Evolutionary conservation across 2,797 vertebrate species (phyloP).

Genomic region (Mormyrops boulengeri): DNA sequence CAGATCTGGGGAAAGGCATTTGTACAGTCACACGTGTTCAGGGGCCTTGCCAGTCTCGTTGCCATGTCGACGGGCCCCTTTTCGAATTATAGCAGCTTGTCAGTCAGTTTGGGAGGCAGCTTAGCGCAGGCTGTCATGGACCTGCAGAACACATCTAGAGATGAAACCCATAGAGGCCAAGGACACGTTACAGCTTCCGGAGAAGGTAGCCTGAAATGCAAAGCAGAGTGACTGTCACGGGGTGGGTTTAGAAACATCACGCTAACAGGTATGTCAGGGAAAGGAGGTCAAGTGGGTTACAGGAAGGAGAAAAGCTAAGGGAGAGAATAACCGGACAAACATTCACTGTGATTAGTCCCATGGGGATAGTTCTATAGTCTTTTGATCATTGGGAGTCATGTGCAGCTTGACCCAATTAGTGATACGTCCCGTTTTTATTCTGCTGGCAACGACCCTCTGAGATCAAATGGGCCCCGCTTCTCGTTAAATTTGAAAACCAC

Average conservation of each 20-base stretch:
- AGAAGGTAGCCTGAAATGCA: neutral
- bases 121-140: neutral
- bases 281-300: neutral
- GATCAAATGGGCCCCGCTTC: neutral
- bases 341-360: neutral
- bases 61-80: neutral
- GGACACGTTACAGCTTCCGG: neutral
- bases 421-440: neutral
- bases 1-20: neutral
- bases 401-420: conserved; percentile 1
- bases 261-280: neutral
- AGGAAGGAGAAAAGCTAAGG: neutral
- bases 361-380: neutral
- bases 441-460: neutral
- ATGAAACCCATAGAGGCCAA: neutral
- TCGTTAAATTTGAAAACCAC: neutral
- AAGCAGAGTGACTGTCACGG: neutral
- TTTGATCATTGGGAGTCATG: neutral
- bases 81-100: neutral
- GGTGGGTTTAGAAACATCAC: neutral
- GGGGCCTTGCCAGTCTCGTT: neutral
- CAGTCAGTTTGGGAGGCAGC: neutral
- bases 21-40: neutral
- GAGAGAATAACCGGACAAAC: neutral
- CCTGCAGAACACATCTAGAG: neutral